Conservation (phyloP, 2,113 vertebrate genomes). For the Anoplopoma fimbria region DNA sequence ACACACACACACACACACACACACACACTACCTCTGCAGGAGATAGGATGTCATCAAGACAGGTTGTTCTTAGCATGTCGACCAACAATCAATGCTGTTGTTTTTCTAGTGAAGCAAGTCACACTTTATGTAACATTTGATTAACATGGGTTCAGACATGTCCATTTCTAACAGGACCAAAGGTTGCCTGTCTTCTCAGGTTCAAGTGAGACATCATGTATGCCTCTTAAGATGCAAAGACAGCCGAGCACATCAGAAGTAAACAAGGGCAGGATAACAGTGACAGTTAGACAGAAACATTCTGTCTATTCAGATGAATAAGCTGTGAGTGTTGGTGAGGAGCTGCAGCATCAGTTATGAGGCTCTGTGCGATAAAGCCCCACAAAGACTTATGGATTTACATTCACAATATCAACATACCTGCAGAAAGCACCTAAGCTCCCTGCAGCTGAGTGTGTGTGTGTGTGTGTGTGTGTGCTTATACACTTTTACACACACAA, state of each 20-base stretch:
- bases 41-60: no score
- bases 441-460: conserved; percentile 18
- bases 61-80: neutral
- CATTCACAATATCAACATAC: conserved; percentile 46
- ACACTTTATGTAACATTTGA: no score
- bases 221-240: neutral
- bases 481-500: neutral
- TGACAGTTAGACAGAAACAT: neutral
- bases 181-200: neutral
- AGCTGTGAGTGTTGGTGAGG: neutral
- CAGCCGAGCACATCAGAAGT: neutral
- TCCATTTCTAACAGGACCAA: neutral
- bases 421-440: conserved; percentile 34
- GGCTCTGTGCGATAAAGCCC: neutral
- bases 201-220: neutral
- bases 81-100: neutral
- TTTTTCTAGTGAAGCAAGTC: neutral
- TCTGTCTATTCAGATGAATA: conserved; percentile 20
- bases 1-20: no score
- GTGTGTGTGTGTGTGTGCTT: conserved; percentile 13
- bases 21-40: no score
- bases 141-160: neutral
- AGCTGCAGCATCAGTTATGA: conserved; percentile 34
- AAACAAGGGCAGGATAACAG: neutral
- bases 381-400: conserved; percentile 52